These are phyloP conservation scores for Leucania comma DNA, from an alignment of 2,888 invertebrate species.

Conservation along the genomic window DNA sequence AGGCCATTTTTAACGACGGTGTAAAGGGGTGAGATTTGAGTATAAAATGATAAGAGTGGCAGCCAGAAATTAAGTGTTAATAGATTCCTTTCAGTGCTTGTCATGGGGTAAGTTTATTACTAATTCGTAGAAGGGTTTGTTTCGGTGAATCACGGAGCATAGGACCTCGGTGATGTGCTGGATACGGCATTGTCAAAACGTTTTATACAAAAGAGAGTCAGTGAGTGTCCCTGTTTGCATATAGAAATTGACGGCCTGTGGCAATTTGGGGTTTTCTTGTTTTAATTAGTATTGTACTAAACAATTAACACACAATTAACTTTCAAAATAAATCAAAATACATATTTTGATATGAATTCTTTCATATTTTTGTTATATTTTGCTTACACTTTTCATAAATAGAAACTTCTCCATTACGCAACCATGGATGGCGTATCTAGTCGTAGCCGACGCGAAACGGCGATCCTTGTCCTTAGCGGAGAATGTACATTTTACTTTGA, in stretches of 20 bases:
- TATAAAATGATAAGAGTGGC: slow-evolving; percentile 9
- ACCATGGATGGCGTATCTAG: neutral
- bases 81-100: slow-evolving; percentile 42
- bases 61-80: slow-evolving; percentile 28
- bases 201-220: neutral
- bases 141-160: neutral
- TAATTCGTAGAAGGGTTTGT: slow-evolving; percentile 14
- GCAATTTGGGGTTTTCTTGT: no score
- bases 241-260: no score
- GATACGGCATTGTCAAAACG: neutral
- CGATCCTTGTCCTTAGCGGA: neutral
- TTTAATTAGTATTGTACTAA: no score
- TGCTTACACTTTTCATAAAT: no score
- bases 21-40: slow-evolving; percentile 18
- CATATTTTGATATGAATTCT: no score
- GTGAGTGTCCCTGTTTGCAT: neutral
- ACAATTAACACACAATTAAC: no score
- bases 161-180: no score
- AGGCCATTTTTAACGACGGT: slow-evolving; percentile 18
- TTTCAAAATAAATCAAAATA: no score
- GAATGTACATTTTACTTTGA: slow-evolving; percentile 18
- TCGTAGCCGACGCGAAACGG: neutral
- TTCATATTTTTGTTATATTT: no score
- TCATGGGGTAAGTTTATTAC: slow-evolving; percentile 30
- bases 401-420: neutral